A percentile compares a stretch with the other conserved stretches of the same genome.
Evolutionary conservation across 2,888 invertebrate genomes (phyloP).

Genomic region (Parnassius smintheus): DNA sequence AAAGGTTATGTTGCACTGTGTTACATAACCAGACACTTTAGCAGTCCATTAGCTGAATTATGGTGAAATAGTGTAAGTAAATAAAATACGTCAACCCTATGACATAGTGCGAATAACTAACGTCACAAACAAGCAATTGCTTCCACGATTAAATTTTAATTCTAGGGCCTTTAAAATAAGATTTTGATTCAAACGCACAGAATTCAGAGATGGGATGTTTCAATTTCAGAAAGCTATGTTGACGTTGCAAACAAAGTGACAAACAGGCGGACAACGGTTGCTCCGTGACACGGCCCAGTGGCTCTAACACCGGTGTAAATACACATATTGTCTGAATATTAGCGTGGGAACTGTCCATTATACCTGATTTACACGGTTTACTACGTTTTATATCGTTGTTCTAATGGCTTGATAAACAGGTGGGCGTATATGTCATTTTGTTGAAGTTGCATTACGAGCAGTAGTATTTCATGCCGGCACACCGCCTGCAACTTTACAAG

Average conservation of each 20-base stretch:
- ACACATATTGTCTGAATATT: slow-evolving; percentile 43
- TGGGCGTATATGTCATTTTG: too few relatives aligned
- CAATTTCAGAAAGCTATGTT: slow-evolving; percentile 28
- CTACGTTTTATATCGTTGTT: background rate
- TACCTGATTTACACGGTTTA: slow-evolving; percentile 9
- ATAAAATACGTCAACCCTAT: slow-evolving; percentile 28
- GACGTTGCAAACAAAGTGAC: slow-evolving; percentile 41
- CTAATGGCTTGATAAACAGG: background rate
- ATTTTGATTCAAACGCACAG: background rate
- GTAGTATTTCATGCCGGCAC: too few relatives aligned
- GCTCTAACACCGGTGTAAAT: slow-evolving; percentile 42
- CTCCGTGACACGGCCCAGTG: slow-evolving; percentile 46
- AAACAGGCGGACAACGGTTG: slow-evolving; percentile 35
- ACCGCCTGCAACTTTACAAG: too few relatives aligned
- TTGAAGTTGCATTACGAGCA: too few relatives aligned
- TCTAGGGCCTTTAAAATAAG: background rate
- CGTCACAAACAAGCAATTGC: slow-evolving; percentile 19
- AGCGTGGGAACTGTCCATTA: slow-evolving; percentile 47
- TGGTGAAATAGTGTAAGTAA: background rate
- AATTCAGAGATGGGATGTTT: slow-evolving; percentile 3
- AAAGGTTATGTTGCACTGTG: too few relatives aligned
- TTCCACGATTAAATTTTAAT: slow-evolving; percentile 1
- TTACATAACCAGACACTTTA: too few relatives aligned
- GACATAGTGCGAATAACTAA: slow-evolving; percentile 25
- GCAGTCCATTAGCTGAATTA: slow-evolving; percentile 15